Base-by-base conservation (phyloP, 2,888 invertebrate genomes). In the Theretra japonica region DNA sequence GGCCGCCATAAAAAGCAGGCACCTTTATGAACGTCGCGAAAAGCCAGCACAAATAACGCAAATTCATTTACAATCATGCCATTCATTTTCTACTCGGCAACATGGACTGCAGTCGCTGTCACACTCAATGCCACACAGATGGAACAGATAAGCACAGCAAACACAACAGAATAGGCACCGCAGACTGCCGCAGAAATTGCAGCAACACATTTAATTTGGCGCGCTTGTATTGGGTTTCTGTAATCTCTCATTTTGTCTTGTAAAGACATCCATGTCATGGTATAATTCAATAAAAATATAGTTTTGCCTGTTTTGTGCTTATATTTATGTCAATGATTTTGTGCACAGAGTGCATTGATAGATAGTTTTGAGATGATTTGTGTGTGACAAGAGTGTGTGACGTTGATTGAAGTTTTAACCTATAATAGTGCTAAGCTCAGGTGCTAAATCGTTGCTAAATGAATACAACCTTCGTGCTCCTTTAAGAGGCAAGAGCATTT, bases 161-260 rank as follows among this genome's bases (percentile, higher is more conserved):
- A 83, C 82, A 56, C 79, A 83, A 60, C 82, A 82, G 69, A 86
- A 82, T 21, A 85, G 75, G n/a, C 85, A 87, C 21, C 84, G 74
- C 0, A 87, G 30, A 71, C 84, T 86, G 4, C 86, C 84, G 73
- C 82, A 88, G 68, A 86, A 87, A 71, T 86, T 87, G 71, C 84
- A 86, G 68, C 87, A 88, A 58, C 87, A 87, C 87, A 87, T 87
- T 70, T 30, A 78, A 48, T 25, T 7, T 53, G 65, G 41, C 15
- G 5, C n/a, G 5, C 19, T 53, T 53, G 15, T n/a, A n/a, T 53
- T n/a, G 53, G n/a, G 53, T n/a, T 53, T n/a, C n/a, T 53, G 0
- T 53, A 4, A 53, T 53, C 53, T 4, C 19, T 19, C 6, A 0
- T 50, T 17, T 50, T 8, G 6, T n/a, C 7, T 53, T 53, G 5